Conservation (phyloP, 2,888 invertebrate species). For the Aleiodes testaceus region DNA sequence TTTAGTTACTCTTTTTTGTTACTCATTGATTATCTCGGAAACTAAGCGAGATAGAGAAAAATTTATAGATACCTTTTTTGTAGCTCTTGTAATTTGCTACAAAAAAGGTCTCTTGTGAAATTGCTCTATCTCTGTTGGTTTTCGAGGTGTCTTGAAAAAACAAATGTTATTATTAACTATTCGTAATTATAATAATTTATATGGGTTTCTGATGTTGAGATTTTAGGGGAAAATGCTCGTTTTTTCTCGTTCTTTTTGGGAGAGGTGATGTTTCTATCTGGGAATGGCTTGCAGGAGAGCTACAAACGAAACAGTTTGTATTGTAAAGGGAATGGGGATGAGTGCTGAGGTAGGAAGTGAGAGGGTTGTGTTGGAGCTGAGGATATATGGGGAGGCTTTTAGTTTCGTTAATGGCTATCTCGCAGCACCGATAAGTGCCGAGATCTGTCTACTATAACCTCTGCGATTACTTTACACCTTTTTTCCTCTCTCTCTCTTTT, state of each 20-base stretch:
- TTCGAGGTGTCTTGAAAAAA: too few species aligned
- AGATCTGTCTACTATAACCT: slow-evolving; percentile 70
- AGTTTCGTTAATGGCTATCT: slow-evolving; percentile 73
- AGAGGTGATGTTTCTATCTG: slow-evolving; percentile 69
- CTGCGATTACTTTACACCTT: slow-evolving; percentile 70
- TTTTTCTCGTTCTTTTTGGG: not conserved
- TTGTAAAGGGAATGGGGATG: slow-evolving; percentile 33
- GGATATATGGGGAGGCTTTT: slow-evolving; percentile 73
- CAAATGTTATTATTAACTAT: too few species aligned
- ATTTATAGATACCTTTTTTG: too few species aligned
- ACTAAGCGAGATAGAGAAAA: too few species aligned
- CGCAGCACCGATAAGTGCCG: slow-evolving; percentile 72
- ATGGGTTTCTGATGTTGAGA: too few species aligned
- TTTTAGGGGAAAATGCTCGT: not conserved
- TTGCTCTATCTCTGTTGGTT: too few species aligned
- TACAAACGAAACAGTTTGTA: slow-evolving; percentile 22
- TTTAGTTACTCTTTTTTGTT: too few species aligned
- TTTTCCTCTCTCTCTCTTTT: slow-evolving; percentile 56
- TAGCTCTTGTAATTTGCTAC: too few species aligned
- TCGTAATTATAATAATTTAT: too few species aligned
- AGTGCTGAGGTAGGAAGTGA: slow-evolving; percentile 44
- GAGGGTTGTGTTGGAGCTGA: slow-evolving; percentile 58
- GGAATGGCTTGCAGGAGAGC: slow-evolving; percentile 38
- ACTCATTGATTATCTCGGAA: too few species aligned
- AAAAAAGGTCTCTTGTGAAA: too few species aligned